These are phyloP conservation scores for Natrix natrix DNA, from an alignment of 2,797 vertebrate genomes.

Conservation along the genomic window DNA sequence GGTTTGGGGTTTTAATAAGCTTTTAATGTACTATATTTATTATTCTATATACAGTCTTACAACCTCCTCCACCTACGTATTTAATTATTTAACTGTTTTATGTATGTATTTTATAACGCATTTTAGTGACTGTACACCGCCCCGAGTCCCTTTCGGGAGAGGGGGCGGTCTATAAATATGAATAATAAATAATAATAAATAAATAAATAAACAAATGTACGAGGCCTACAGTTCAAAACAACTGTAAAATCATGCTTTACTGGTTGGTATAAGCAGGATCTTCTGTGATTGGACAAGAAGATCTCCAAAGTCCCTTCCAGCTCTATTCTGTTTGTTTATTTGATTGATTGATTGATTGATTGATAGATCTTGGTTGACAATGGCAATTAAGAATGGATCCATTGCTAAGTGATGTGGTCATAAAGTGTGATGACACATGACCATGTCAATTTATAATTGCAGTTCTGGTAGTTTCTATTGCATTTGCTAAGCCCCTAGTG, in stretches of 20 bases:
- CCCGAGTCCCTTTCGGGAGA: no score
- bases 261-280: background rate
- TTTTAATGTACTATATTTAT: no score
- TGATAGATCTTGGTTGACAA: background rate
- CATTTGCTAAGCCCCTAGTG: background rate
- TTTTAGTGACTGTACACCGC: no score
- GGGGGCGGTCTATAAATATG: no score
- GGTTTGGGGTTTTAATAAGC: no score
- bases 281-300: background rate
- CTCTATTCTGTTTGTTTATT: background rate
- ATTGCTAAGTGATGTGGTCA: background rate
- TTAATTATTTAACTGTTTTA: no score
- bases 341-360: background rate
- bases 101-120: no score
- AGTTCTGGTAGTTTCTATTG: background rate
- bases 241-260: background rate
- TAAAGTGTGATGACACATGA: background rate
- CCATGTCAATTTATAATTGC: background rate
- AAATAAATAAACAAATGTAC: no score
- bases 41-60: no score
- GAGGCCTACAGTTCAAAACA: background rate
- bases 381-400: background rate
- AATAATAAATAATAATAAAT: no score
- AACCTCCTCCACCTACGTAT: no score
- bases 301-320: background rate